Evolutionary conservation across 2,888 invertebrate species (phyloP).

Genomic region (Lordiphosa andalusiaca): DNA sequence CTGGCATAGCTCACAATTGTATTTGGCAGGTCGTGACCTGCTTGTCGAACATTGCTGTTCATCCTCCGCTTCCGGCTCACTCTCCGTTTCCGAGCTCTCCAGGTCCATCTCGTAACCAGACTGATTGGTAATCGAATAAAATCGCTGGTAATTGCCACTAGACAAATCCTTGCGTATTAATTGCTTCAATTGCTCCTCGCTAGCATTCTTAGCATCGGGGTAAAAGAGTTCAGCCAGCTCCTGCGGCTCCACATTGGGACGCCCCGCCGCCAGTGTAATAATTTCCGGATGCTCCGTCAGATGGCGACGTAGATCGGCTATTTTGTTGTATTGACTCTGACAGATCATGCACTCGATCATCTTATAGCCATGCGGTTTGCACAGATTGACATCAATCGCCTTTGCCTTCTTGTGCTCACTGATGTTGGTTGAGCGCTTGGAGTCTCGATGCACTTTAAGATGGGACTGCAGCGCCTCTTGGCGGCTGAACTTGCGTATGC

Average conservation of each 20-base stretch:
- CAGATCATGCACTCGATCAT: constrained; percentile 80
- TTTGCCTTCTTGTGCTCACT: constrained; percentile 57
- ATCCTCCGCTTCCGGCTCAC: constrained; percentile 48
- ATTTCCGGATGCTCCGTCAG: constrained; percentile 69
- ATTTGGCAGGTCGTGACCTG: constrained; percentile 27
- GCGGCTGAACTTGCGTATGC: constrained; percentile 65
- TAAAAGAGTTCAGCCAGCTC: constrained; percentile 69
- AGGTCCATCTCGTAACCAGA: constrained; percentile 78
- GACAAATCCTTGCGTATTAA: constrained; percentile 62
- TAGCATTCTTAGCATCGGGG: constrained; percentile 57
- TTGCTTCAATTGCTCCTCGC: constrained; percentile 48
- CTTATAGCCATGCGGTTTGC: constrained; percentile 77
- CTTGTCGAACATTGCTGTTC: constrained; percentile 14
- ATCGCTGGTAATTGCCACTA: constrained; percentile 63
- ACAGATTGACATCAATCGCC: constrained; percentile 67
- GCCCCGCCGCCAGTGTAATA: constrained; percentile 49
- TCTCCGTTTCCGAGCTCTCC: constrained; percentile 68
- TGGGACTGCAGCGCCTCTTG: constrained; percentile 67
- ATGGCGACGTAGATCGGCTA: constrained; percentile 75
- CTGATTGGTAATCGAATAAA: constrained; percentile 79
- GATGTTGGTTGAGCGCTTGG: constrained; percentile 55
- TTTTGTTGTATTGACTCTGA: constrained; percentile 73
- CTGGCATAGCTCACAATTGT: constrained; percentile 74
- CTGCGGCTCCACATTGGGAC: constrained; percentile 40
- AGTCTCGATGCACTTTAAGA: constrained; percentile 76